phyloP scores from a whole-genome alignment of 1,140 invertebrate genomes.

The Pseudomyrmex concolor region DNA sequence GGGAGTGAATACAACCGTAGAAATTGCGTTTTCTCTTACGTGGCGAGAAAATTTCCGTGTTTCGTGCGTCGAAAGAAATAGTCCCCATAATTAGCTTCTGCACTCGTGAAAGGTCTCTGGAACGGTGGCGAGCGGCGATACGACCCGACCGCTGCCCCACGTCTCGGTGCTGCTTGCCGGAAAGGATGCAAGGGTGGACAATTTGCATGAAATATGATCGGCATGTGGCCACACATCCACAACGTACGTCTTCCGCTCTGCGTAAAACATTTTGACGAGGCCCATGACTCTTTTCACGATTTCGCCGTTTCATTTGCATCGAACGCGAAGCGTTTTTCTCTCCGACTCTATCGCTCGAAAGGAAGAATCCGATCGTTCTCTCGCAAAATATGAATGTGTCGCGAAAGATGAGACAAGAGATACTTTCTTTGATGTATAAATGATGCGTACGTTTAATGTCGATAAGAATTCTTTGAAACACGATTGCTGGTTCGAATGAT shows the following conservation, averaged over 20 bases:
- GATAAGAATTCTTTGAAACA: neutral
- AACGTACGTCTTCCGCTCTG: conserved; percentile 54
- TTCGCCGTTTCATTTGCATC: conserved; percentile 56
- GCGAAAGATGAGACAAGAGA: neutral
- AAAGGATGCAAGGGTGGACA: neutral
- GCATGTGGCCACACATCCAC: conserved; percentile 41
- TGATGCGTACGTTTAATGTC: neutral
- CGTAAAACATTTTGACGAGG: conserved; percentile 69
- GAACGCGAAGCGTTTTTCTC: conserved; percentile 23
- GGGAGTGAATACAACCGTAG: conserved; percentile 49
- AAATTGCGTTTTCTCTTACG: conserved; percentile 73
- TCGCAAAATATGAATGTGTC: neutral
- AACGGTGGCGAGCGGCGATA: neutral
- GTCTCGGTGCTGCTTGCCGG: conserved; percentile 22
- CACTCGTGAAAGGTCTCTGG: neutral
- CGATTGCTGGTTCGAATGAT: neutral
- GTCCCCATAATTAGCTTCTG: conserved; percentile 72
- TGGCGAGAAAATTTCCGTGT: conserved; percentile 72
- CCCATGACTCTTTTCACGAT: conserved; percentile 56
- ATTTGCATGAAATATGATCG: conserved; percentile 71
- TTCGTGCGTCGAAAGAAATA: conserved; percentile 60
- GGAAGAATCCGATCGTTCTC: neutral
- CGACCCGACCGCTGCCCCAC: neutral
- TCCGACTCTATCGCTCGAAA: neutral
- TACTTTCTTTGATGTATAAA: neutral